Conservation (phyloP, 2,888 invertebrate species). For the Xylota sylvarum region DNA sequence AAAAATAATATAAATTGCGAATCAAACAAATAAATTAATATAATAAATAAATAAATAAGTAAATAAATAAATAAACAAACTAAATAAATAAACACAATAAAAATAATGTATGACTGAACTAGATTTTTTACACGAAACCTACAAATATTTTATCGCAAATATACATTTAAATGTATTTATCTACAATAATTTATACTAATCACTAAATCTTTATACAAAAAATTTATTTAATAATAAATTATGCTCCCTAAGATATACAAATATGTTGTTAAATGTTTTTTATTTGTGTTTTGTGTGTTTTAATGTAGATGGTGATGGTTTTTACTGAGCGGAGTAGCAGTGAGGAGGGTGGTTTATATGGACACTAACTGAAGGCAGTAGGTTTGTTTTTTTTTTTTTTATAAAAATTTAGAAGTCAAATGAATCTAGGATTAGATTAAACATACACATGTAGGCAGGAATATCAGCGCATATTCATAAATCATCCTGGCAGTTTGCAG, state of each 20-base stretch:
- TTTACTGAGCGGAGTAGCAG: constrained; percentile 6
- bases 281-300: constrained; percentile 22
- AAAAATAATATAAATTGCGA: constrained; percentile 2
- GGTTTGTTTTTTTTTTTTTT: not conserved
- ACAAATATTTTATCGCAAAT: constrained; percentile 48
- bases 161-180: constrained; percentile 52
- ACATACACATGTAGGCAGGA: not conserved
- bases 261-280: constrained; percentile 32
- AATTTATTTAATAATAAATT: constrained; percentile 63
- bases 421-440: not conserved
- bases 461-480: constrained; percentile 7
- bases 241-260: constrained; percentile 60
- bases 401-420: not conserved
- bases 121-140: constrained; percentile 51
- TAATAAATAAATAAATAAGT: constrained; percentile 10
- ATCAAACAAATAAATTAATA: constrained; percentile 5
- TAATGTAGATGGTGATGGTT: not conserved
- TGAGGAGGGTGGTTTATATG: too few species aligned
- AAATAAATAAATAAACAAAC: constrained; percentile 14
- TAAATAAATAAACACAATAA: constrained; percentile 19
- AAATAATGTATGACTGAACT: constrained; percentile 45
- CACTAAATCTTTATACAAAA: constrained; percentile 70
- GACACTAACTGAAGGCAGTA: too few species aligned
- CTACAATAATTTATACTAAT: constrained; percentile 59
- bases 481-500: constrained; percentile 53